These are phyloP conservation scores for Branchellion lobata DNA, from an alignment of 2,888 invertebrate species.

Conservation along the genomic window DNA sequence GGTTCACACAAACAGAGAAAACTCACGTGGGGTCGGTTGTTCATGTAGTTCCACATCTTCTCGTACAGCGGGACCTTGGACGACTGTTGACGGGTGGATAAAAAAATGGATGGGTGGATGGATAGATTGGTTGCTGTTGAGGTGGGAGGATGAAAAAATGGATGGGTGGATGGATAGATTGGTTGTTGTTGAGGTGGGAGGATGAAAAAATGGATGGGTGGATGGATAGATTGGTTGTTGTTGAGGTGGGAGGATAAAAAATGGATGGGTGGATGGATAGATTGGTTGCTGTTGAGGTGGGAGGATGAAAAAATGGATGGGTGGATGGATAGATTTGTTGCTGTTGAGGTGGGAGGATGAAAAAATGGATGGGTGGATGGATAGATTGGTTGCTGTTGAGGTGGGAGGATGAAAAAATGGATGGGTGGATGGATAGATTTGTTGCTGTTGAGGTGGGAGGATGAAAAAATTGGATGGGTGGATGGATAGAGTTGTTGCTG, in stretches of 20 bases:
- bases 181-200: too few species aligned
- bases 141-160: neutral
- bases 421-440: neutral
- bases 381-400: neutral
- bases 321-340: too few species aligned
- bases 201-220: neutral
- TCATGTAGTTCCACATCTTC: conserved; percentile 94
- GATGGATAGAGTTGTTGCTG: too few species aligned
- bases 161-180: too few species aligned
- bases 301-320: too few species aligned
- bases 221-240: neutral
- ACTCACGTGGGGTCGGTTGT: conserved; percentile 55
- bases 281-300: too few species aligned
- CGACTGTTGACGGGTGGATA: conserved; percentile 61
- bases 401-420: neutral
- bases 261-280: too few species aligned
- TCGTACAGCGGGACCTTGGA: conserved; percentile 91
- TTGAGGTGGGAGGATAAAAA: neutral
- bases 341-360: too few species aligned
- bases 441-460: neutral
- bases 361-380: neutral
- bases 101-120: neutral
- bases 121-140: neutral
- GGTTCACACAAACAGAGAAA: conserved; percentile 57
- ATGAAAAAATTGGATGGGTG: neutral